These are phyloP conservation scores for Mesaphorura yosii DNA, from an alignment of 1,140 invertebrate species.

Conservation along the genomic window DNA sequence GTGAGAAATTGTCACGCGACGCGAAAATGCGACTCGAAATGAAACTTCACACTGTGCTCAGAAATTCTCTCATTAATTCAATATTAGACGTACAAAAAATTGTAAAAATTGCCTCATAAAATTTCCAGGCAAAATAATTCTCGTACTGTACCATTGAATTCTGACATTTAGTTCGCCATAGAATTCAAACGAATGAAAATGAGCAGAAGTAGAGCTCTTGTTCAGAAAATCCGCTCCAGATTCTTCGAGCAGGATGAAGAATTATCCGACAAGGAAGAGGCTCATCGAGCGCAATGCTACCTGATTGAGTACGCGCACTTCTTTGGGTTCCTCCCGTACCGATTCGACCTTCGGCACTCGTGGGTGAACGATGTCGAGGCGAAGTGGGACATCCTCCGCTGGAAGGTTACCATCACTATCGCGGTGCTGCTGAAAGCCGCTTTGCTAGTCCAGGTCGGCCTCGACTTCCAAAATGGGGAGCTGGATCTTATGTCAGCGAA, in stretches of 20 bases:
- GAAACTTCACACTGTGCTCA: too few relatives aligned
- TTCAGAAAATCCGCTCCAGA: too few relatives aligned
- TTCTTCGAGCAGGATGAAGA: not conserved
- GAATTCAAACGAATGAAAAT: too few relatives aligned
- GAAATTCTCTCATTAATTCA: too few relatives aligned
- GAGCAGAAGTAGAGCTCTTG: too few relatives aligned
- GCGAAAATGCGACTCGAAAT: too few relatives aligned
- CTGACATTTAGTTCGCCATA: too few relatives aligned
- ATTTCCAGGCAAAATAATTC: too few relatives aligned
- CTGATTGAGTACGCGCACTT: not conserved
- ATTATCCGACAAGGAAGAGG: not conserved
- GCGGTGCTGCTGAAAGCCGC: not conserved
- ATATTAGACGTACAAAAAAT: too few relatives aligned
- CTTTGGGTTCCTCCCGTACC: not conserved
- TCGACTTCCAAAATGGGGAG: not conserved
- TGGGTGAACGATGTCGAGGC: not conserved
- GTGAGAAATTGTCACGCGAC: too few relatives aligned
- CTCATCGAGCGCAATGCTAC: not conserved
- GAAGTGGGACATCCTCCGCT: not conserved
- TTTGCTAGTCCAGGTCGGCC: not conserved
- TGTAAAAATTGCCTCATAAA: too few relatives aligned
- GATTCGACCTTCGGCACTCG: not conserved
- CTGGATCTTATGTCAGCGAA: not conserved
- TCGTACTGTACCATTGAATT: too few relatives aligned
- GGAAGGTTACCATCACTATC: not conserved